Conservation (phyloP, 2,113 vertebrate species). For the Pagrus major region DNA sequence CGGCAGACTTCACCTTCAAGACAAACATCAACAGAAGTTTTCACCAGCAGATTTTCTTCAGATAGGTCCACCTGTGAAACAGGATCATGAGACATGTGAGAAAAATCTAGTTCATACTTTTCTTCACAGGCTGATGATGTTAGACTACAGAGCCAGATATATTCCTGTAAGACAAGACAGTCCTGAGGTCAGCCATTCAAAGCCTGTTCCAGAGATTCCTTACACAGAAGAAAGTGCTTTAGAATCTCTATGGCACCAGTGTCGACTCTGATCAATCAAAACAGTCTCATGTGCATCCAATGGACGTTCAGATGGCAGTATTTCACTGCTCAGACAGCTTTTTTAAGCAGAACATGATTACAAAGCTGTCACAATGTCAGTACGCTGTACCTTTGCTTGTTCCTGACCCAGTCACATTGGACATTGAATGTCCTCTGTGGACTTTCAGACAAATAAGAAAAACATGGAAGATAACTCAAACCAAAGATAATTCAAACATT, state of each 20-base stretch:
- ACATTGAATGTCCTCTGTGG: slow-evolving; percentile 82
- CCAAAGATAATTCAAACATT: background rate
- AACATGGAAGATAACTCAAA: slow-evolving; percentile 75
- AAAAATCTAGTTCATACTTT: slow-evolving; percentile 75
- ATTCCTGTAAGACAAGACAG: slow-evolving; percentile 60
- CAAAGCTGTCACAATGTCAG: slow-evolving; percentile 85
- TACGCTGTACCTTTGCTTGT: slow-evolving; percentile 85
- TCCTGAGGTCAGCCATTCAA: background rate
- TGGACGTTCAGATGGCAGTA: slow-evolving; percentile 86
- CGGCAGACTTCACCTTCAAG: slow-evolving; percentile 54
- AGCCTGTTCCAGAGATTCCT: background rate
- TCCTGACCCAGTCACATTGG: slow-evolving; percentile 65
- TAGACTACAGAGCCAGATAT: slow-evolving; percentile 69
- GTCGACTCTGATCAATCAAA: background rate
- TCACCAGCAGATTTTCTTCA: slow-evolving; percentile 70
- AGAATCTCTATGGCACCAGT: background rate
- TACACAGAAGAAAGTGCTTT: slow-evolving; percentile 56
- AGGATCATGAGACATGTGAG: slow-evolving; percentile 47
- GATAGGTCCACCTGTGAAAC: slow-evolving; percentile 52
- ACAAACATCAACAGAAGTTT: slow-evolving; percentile 61
- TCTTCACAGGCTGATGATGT: slow-evolving; percentile 49
- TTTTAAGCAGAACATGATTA: slow-evolving; percentile 78
- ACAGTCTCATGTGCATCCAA: slow-evolving; percentile 68
- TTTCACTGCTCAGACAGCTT: slow-evolving; percentile 85
- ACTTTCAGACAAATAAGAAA: slow-evolving; percentile 80